A percentile compares a stretch with the other conserved stretches of the same genome.
Evolutionary conservation across 2,113 vertebrate species (phyloP).

Genomic region (Accipiter virgatus): DNA sequence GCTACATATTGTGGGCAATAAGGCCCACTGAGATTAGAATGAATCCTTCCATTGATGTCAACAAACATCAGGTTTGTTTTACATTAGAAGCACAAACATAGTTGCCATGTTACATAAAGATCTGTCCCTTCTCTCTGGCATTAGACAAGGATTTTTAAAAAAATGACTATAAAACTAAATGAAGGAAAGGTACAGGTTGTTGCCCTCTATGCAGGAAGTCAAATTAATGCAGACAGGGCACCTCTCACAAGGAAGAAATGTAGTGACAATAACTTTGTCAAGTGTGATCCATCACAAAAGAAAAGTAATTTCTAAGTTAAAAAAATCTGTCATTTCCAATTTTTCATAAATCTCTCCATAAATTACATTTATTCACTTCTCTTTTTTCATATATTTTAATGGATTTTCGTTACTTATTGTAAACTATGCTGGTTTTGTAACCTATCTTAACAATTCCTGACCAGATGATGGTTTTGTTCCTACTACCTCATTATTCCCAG

Average conservation of each 20-base stretch:
- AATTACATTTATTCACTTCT: accelerated
- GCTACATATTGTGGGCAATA: not conserved
- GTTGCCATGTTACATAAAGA: not conserved
- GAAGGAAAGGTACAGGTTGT: not conserved
- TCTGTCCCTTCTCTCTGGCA: not conserved
- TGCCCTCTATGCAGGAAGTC: not conserved
- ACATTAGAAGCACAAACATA: not conserved
- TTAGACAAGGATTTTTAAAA: not conserved
- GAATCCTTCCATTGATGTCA: not conserved
- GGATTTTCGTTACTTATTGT: not conserved
- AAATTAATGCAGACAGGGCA: not conserved
- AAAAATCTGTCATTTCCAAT: not conserved
- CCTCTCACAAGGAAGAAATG: not conserved
- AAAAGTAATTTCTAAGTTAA: not conserved
- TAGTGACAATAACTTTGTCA: not conserved
- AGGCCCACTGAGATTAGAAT: not conserved
- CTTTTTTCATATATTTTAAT: accelerated
- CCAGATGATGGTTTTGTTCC: not conserved
- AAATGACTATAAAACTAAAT: not conserved
- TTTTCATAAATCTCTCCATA: not conserved
- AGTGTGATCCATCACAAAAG: not conserved
- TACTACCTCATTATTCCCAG: not conserved
- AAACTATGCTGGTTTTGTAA: not conserved
- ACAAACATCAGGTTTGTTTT: not conserved
- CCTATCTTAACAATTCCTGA: not conserved